Percentiles rank a stretch among this genome's conserved stretches.
These are phyloP conservation scores for Eupleurogrammus muticus DNA, from an alignment of 2,797 vertebrate genomes.

Conservation along the genomic window DNA sequence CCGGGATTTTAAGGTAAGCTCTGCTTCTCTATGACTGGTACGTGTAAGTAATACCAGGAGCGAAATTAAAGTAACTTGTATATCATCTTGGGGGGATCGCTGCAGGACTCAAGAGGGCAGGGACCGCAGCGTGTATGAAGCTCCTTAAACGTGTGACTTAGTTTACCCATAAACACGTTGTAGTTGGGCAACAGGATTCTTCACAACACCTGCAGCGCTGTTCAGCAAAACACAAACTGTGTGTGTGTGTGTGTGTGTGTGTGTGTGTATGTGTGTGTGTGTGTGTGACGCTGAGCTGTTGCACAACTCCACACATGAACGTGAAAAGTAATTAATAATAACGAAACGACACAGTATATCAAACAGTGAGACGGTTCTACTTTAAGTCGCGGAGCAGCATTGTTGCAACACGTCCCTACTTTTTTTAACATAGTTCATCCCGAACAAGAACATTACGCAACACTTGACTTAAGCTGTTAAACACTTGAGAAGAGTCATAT, in stretches of 20 bases:
- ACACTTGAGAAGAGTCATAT: too few relatives aligned
- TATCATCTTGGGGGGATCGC: too few relatives aligned
- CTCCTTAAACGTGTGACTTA: neutral
- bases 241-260: too few relatives aligned
- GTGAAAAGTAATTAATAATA: neutral
- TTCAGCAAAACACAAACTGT: neutral
- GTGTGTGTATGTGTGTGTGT: too few relatives aligned
- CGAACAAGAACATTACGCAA: conserved; percentile 44
- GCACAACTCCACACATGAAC: neutral
- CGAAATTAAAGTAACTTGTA: too few relatives aligned
- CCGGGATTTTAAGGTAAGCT: too few relatives aligned
- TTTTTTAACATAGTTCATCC: neutral
- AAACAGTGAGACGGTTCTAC: neutral
- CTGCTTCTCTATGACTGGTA: too few relatives aligned
- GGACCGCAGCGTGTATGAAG: neutral
- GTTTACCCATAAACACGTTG: conserved; percentile 4
- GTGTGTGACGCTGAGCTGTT: neutral
- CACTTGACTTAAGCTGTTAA: neutral
- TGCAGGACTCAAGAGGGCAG: too few relatives aligned
- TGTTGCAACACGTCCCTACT: conserved; percentile 35
- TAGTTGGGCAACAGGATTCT: conserved; percentile 1
- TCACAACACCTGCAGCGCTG: conserved; percentile 25
- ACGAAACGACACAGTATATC: neutral
- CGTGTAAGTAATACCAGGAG: too few relatives aligned
- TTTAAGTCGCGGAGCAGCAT: conserved; percentile 2